Percentiles rank a stretch among this genome's conserved stretches.
Evolutionary conservation across 2,797 vertebrate genomes (phyloP).

Genomic region (Danio choprae): DNA sequence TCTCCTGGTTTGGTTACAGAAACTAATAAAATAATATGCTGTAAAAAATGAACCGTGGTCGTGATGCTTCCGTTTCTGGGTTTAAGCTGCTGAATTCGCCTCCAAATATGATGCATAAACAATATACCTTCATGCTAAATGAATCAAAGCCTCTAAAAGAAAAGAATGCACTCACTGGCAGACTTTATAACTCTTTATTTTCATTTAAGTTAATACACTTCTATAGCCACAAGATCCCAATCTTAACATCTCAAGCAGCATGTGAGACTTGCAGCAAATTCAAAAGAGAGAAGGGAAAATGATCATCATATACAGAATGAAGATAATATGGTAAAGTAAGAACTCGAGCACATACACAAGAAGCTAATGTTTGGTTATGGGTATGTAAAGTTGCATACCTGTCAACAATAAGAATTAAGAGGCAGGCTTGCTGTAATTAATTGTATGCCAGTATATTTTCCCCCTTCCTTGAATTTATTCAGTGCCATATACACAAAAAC

Average conservation of each 20-base stretch:
- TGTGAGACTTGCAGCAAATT: not conserved
- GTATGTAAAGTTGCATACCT: not conserved
- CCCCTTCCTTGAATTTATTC: conserved; percentile 35
- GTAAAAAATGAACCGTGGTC: conserved; percentile 73
- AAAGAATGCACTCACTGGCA: no score
- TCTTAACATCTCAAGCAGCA: conserved; percentile 27
- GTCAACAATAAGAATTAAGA: not conserved
- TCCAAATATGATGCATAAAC: not conserved
- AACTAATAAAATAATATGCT: conserved; percentile 99
- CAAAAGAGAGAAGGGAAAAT: conserved; percentile 12
- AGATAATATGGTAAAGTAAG: not conserved
- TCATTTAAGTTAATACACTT: conserved; percentile 39
- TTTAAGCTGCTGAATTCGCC: not conserved
- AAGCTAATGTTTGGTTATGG: not conserved
- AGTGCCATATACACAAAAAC: conserved; percentile 40
- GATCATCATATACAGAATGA: not conserved
- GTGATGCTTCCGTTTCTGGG: not conserved
- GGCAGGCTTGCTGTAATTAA: not conserved
- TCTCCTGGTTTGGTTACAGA: conserved; percentile 99
- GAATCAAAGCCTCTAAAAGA: not conserved
- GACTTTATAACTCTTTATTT: conserved; percentile 10
- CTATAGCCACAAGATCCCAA: conserved; percentile 16
- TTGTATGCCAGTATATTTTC: conserved; percentile 7
- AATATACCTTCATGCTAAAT: not conserved
- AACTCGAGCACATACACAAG: not conserved